phyloP scores from a whole-genome alignment of 2,113 vertebrate genomes.

The Laterallus jamaicensis region DNA sequence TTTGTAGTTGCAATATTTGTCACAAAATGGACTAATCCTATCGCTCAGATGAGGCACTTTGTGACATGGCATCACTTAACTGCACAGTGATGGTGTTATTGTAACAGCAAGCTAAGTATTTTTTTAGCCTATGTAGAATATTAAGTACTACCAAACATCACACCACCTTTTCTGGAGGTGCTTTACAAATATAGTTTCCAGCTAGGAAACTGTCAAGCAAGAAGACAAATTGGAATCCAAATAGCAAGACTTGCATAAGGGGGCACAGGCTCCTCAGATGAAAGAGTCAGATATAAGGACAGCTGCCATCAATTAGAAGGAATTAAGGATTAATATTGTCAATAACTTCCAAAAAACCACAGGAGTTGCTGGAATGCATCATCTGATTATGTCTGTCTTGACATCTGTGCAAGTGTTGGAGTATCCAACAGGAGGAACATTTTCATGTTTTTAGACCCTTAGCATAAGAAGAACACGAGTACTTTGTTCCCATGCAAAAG shows the following conservation, averaged over 20 bases:
- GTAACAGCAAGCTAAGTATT: slow-evolving; percentile 23
- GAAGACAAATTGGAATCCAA: neutral
- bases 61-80: neutral
- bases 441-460: neutral
- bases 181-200: neutral
- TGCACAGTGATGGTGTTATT: neutral
- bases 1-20: neutral
- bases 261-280: neutral
- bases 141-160: slow-evolving; percentile 6
- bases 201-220: neutral
- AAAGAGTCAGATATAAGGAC: neutral
- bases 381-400: neutral
- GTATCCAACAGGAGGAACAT: neutral
- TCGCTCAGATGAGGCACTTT: neutral
- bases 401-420: slow-evolving; percentile 3
- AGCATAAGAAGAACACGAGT: no score
- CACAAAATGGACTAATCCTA: neutral
- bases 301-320: neutral
- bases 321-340: neutral
- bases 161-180: slow-evolving; percentile 13
- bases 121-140: neutral
- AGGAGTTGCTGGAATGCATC: neutral
- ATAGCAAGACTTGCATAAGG: neutral
- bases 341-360: neutral
- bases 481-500: no score